Percentiles rank a stretch among this genome's conserved stretches.
Conservation (phyloP, 2,888 invertebrate genomes). For the Drosophila sordidapex region DNA sequence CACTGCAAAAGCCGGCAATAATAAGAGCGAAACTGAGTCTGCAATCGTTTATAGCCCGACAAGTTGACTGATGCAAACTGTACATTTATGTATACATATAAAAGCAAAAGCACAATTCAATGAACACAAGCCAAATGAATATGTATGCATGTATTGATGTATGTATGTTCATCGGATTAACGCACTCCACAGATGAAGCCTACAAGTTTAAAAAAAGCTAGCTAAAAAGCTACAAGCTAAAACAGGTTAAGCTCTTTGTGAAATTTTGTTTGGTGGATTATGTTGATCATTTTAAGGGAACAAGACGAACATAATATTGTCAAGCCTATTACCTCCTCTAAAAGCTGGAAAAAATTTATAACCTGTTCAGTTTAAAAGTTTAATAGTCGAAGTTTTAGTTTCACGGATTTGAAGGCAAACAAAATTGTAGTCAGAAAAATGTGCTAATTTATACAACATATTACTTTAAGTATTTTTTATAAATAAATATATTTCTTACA, state of each 20-base stretch:
- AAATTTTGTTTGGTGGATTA: neutral
- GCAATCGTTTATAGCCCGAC: constrained; percentile 24
- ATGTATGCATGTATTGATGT: neutral
- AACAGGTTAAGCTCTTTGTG: neutral
- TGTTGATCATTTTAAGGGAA: neutral
- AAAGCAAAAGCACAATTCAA: constrained; percentile 34
- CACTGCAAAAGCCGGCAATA: constrained; percentile 72
- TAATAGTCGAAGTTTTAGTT: neutral
- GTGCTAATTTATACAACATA: neutral
- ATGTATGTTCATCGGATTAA: neutral
- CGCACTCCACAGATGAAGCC: neutral
- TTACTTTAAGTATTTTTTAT: neutral
- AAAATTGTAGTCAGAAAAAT: neutral
- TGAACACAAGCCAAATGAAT: neutral
- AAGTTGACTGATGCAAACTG: constrained; percentile 29
- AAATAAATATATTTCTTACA: neutral
- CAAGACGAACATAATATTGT: neutral
- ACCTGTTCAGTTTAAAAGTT: neutral
- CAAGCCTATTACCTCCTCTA: neutral
- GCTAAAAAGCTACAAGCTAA: neutral
- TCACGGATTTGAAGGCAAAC: neutral
- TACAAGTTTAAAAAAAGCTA: neutral
- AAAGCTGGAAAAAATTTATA: neutral
- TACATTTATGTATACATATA: neutral
- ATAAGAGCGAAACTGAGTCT: constrained; percentile 51